Percentiles rank a stretch among this genome's conserved stretches.
Evolutionary conservation across 2,888 invertebrate species (phyloP).

Genomic region (Tuta absoluta): DNA sequence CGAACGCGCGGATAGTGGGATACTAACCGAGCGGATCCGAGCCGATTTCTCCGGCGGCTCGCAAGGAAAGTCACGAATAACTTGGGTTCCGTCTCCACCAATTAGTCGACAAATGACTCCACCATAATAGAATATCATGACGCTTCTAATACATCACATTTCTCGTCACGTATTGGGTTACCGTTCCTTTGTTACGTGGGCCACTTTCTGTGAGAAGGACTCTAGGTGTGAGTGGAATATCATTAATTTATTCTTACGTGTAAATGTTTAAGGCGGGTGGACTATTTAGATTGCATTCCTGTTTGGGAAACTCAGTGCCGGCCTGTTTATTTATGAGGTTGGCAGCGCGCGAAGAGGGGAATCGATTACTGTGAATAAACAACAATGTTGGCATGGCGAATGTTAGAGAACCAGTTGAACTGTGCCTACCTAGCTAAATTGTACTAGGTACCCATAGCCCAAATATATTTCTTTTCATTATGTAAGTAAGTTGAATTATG

Average conservation of each 20-base stretch:
- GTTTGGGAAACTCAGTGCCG: conserved; percentile 20
- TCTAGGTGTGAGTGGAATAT: conserved; percentile 71
- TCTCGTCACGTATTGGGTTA: conserved; percentile 77
- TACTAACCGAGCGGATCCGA: conserved; percentile 47
- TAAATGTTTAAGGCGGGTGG: conserved; percentile 46
- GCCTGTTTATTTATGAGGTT: conserved; percentile 24
- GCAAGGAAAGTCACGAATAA: conserved; percentile 53
- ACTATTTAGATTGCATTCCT: conserved; percentile 24
- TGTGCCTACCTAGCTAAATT: too few species aligned
- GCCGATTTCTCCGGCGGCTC: conserved; percentile 58
- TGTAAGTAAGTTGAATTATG: too few species aligned
- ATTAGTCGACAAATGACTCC: conserved; percentile 69
- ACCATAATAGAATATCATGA: conserved; percentile 66
- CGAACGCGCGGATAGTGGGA: conserved; percentile 21
- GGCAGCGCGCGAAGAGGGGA: conserved; percentile 20
- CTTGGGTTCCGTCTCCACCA: conserved; percentile 60
- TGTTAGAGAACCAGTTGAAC: too few species aligned
- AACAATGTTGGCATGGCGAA: too few species aligned
- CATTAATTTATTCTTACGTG: conserved; percentile 70
- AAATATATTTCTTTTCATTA: too few species aligned
- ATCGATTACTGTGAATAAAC: conserved; percentile 22
- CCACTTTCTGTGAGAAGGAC: conserved; percentile 75
- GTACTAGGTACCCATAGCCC: too few species aligned
- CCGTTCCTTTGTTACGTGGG: conserved; percentile 79
- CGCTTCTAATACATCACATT: conserved; percentile 70